phyloP scores from a whole-genome alignment of 2,888 invertebrate genomes.

The Oeneis ivallda region DNA sequence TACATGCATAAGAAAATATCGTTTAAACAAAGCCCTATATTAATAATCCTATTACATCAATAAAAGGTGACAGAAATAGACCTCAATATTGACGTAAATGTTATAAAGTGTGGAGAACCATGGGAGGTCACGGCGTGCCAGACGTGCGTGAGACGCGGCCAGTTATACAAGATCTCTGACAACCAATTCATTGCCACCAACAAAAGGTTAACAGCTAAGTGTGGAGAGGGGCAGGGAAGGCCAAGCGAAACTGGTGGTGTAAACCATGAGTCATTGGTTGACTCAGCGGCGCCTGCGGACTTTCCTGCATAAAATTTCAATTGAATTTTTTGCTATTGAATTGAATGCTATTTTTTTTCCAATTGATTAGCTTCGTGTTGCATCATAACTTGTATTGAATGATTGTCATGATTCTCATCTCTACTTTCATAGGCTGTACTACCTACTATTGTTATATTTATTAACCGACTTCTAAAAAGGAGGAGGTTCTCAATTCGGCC shows the following conservation, averaged over 20 bases:
- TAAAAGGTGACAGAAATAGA: constrained; percentile 33
- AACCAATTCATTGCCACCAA: constrained; percentile 44
- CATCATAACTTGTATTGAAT: neutral
- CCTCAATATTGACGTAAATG: constrained; percentile 32
- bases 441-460: no score
- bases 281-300: constrained; percentile 47
- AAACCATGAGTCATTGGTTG: constrained; percentile 47
- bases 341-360: constrained; percentile 27
- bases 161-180: constrained; percentile 44
- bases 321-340: constrained; percentile 29
- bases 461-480: no score
- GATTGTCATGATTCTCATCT: neutral
- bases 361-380: constrained; percentile 19
- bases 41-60: constrained; percentile 15
- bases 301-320: constrained; percentile 48
- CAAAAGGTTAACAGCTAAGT: constrained; percentile 14
- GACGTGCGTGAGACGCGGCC: constrained; percentile 61
- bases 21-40: neutral
- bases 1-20: neutral
- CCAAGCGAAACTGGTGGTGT: constrained; percentile 46
- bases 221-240: constrained; percentile 44
- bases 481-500: no score
- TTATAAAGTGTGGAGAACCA: constrained; percentile 26
- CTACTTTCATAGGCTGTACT: neutral
- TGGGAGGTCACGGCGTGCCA: constrained; percentile 45